A percentile compares a stretch with the other conserved stretches of the same genome.
Evolutionary conservation across 2,113 vertebrate genomes (phyloP).

Genomic region (Rattus rattus): DNA sequence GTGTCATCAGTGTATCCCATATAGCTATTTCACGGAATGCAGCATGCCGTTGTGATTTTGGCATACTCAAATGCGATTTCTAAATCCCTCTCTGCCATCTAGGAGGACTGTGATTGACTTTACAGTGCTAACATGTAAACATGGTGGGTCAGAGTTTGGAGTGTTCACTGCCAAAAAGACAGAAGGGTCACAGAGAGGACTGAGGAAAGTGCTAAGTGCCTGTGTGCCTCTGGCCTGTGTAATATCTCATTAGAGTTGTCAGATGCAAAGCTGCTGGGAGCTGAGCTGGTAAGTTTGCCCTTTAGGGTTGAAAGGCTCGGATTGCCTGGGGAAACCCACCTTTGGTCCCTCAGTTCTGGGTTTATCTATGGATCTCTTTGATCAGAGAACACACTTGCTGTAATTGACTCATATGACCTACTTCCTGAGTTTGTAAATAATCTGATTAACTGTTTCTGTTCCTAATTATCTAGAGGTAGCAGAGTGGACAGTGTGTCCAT

Average conservation of each 20-base stretch:
- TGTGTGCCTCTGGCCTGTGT: constrained; percentile 29
- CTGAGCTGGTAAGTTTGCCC: not conserved
- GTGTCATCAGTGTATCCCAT: not conserved
- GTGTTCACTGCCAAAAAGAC: constrained; percentile 55
- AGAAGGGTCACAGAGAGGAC: constrained; percentile 58
- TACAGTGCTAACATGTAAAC: constrained; percentile 1
- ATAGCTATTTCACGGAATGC: not conserved
- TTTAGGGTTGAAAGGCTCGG: not conserved
- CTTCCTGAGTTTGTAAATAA: constrained; percentile 51
- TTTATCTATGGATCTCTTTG: constrained; percentile 70
- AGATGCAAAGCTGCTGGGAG: not conserved
- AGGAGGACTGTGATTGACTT: not conserved
- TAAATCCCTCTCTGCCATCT: not conserved
- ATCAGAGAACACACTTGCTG: constrained; percentile 52
- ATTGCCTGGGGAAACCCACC: not conserved
- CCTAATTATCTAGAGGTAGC: not conserved
- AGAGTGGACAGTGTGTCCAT: not conserved
- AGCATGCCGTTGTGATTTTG: not conserved
- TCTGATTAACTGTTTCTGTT: constrained; percentile 2
- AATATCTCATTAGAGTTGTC: constrained; percentile 7
- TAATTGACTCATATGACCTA: not conserved
- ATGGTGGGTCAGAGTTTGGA: constrained; percentile 33
- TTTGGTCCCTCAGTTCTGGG: not conserved
- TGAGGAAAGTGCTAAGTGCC: constrained; percentile 56
- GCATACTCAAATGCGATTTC: constrained; percentile 30